A percentile compares a stretch with the other conserved stretches of the same genome.
Conservation (phyloP, 2,888 invertebrate genomes). For the Sphinx pinastri region DNA sequence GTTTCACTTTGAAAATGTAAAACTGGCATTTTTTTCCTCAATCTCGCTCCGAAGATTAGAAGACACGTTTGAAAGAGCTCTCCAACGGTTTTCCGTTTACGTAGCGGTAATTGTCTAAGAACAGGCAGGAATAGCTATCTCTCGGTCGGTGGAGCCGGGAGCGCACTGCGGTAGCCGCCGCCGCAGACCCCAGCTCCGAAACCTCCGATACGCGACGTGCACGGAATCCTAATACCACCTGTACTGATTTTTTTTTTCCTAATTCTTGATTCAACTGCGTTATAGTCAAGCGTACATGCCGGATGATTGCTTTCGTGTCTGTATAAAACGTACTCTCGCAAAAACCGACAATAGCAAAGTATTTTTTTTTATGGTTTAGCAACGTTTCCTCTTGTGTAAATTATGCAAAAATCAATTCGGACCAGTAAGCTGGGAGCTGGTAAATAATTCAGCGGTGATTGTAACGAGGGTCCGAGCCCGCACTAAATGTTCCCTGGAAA, state of each 20-base stretch:
- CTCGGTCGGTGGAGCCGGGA: constrained; percentile 51
- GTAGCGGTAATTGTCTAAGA: constrained; percentile 80
- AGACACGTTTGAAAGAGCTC: constrained; percentile 75
- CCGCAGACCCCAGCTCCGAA: constrained; percentile 63
- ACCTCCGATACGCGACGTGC: constrained; percentile 77
- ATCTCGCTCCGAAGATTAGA: constrained; percentile 71
- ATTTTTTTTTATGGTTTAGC: constrained; percentile 56
- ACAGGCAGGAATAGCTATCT: constrained; percentile 69
- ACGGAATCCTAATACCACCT: constrained; percentile 74
- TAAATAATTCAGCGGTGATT: constrained; percentile 80
- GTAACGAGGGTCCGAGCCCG: constrained; percentile 75
- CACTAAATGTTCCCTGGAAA: constrained; percentile 72
- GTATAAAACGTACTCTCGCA: not conserved
- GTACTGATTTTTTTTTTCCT: constrained; percentile 77
- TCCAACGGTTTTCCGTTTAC: constrained; percentile 80
- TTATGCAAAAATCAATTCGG: constrained; percentile 81
- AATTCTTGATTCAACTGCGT: constrained; percentile 76
- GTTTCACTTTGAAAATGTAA: constrained; percentile 59
- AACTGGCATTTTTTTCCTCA: constrained; percentile 56
- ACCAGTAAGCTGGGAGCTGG: constrained; percentile 67
- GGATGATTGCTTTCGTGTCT: constrained; percentile 31
- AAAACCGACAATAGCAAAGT: constrained; percentile 9
- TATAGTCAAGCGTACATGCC: constrained; percentile 57
- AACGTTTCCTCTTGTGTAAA: constrained; percentile 68
- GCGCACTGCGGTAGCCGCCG: constrained; percentile 75